Evolutionary conservation across 2,797 vertebrate genomes (phyloP), one percentile per base, ranked within the genome.

Genomic region (Coregonus ussuriensis): DNA sequence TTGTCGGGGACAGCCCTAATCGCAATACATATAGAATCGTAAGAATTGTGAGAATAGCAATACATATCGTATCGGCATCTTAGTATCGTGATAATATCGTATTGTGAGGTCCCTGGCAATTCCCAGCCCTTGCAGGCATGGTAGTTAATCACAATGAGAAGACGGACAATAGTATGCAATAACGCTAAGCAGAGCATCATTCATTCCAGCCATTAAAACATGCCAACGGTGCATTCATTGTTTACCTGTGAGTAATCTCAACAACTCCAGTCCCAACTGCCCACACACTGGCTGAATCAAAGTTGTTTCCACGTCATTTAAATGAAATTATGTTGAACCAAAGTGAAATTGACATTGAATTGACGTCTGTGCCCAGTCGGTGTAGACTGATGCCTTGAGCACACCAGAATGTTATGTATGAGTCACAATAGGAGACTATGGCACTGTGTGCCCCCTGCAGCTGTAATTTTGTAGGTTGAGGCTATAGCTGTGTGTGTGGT

Each of bases 111-210:
- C 41, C 41, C 7, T 47, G 41, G 2, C 41, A 47, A 47, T 47
- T 81, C 79, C 80, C 78, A 41, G 41, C 11, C 78, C 16, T 25
- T 16, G 16, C 56, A 2, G 82, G n/a, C 71, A 47, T 6, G 84
- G 83, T 86, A 83, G 86, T 91, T 89, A 84, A 89, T 91, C 89
- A 92, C 81, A 65, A 6, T 0, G n/a, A 77, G 78, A 75, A 82
- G 41, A 47, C 41, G 9, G 85, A 91, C 88, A 84, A 87, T 82
- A 13, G 86, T 6, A 63, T 79, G 86, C 87, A 84, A 88, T 31
- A 74, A 79, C 86, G 88, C 82, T 82, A 77, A 80, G 84, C 67
- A 3, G 71, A 69, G 37, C 68, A 70, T 59, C 35, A 82, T 81
- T 84, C 83, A 77, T 71, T 29, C 79, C 85, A 6, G 56, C 66